A percentile compares a stretch with the other conserved stretches of the same genome.
Evolutionary conservation across 2,888 invertebrate species (phyloP).

Genomic region (Epirrita christyi): DNA sequence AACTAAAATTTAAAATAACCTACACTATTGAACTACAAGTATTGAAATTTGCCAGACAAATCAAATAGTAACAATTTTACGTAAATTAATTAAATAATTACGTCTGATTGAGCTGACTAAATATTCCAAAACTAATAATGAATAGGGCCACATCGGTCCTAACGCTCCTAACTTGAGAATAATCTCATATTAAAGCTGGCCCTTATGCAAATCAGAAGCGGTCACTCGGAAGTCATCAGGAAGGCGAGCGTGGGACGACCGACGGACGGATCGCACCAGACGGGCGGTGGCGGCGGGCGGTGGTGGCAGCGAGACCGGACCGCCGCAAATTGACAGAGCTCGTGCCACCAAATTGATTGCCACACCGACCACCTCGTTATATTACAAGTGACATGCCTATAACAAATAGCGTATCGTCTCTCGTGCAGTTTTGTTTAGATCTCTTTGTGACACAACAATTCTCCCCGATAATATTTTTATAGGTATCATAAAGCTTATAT

Average conservation of each 20-base stretch:
- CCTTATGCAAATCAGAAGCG: slow-evolving; percentile 82
- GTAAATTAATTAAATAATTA: slow-evolving; percentile 68
- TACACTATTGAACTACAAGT: too few species aligned
- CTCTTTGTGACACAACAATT: slow-evolving; percentile 9
- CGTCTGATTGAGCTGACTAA: slow-evolving; percentile 63
- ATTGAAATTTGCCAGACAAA: slow-evolving; percentile 56
- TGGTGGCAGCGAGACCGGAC: slow-evolving; percentile 27
- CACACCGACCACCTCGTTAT: slow-evolving; percentile 64
- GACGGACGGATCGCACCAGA: slow-evolving; percentile 37
- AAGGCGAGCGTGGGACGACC: slow-evolving; percentile 42
- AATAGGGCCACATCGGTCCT: slow-evolving; percentile 59
- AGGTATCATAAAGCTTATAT: background rate
- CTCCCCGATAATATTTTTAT: slow-evolving; percentile 5
- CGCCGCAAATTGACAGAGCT: slow-evolving; percentile 74
- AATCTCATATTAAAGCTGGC: slow-evolving; percentile 79
- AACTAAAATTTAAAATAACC: background rate
- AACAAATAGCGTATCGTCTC: slow-evolving; percentile 47
- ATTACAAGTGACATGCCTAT: slow-evolving; percentile 51
- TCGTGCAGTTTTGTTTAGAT: slow-evolving; percentile 37
- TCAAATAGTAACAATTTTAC: slow-evolving; percentile 60
- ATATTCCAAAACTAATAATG: slow-evolving; percentile 80
- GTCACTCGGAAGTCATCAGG: slow-evolving; percentile 81
- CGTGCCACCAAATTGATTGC: slow-evolving; percentile 73
- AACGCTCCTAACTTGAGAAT: slow-evolving; percentile 71
- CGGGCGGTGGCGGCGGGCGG: slow-evolving; percentile 28